A percentile compares a stretch with the other conserved stretches of the same genome.
Evolutionary conservation across 2,113 vertebrate species (phyloP).

Genomic region (Thymallus thymallus): DNA sequence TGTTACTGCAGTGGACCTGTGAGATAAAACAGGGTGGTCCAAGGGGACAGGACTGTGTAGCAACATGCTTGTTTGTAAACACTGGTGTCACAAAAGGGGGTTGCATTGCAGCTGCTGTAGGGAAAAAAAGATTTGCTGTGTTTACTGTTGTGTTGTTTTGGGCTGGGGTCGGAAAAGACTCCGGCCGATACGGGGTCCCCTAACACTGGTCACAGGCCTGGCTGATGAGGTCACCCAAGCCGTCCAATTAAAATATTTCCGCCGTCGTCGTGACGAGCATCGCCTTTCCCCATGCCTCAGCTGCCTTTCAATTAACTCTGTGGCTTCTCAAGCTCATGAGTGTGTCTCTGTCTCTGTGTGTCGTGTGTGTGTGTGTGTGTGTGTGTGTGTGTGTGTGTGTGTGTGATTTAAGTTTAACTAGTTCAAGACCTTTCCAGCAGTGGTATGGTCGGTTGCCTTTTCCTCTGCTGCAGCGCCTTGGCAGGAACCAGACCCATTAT

Average conservation of each 20-base stretch:
- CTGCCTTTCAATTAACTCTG: neutral
- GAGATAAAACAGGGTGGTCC: neutral
- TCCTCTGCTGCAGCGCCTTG: neutral
- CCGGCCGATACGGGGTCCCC: neutral
- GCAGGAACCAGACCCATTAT: neutral
- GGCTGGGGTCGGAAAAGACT: neutral
- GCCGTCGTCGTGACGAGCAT: neutral
- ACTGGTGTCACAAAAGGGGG: conserved; percentile 10
- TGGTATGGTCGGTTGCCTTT: neutral
- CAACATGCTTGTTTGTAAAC: conserved; percentile 48
- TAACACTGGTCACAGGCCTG: neutral
- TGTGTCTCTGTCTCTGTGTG: neutral
- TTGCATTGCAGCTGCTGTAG: conserved; percentile 3
- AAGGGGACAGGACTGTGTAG: conserved; percentile 26
- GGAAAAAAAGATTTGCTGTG: neutral
- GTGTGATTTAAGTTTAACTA: neutral
- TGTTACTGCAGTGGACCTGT: neutral
- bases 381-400: too few relatives aligned
- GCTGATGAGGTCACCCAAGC: neutral
- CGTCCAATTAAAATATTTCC: neutral
- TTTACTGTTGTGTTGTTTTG: neutral
- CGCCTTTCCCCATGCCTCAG: neutral
- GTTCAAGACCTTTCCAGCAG: neutral
- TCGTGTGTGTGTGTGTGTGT: too few relatives aligned
- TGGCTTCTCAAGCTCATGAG: neutral